A percentile compares a stretch with the other conserved stretches of the same genome.
phyloP scores from a whole-genome alignment of 2,113 vertebrate genomes.

The Planiliza haematocheilus region DNA sequence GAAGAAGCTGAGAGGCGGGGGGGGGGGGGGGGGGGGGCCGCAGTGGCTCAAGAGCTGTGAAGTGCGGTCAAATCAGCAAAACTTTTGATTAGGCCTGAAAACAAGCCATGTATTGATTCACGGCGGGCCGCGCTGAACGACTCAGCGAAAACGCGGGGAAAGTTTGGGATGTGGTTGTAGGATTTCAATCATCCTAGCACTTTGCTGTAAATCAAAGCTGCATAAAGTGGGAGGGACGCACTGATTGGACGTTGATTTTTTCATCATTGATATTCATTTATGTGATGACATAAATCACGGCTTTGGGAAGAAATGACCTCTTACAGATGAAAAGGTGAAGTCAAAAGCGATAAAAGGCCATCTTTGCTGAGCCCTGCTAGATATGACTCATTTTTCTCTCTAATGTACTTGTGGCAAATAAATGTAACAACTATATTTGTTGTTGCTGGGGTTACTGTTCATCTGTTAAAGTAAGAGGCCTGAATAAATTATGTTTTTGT shows the following conservation, averaged over 20 bases:
- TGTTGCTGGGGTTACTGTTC: too few relatives aligned
- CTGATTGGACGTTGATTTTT: conserved; percentile 30
- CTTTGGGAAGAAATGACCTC: too few relatives aligned
- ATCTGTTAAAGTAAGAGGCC: too few relatives aligned
- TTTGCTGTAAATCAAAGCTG: conserved; percentile 18
- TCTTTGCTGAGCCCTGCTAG: too few relatives aligned
- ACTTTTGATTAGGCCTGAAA: conserved; percentile 25
- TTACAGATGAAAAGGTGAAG: too few relatives aligned
- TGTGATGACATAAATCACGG: conserved; percentile 10
- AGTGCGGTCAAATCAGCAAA: neutral
- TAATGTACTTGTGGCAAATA: too few relatives aligned
- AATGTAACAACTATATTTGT: too few relatives aligned
- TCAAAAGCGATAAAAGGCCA: too few relatives aligned
- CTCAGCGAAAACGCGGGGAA: neutral
- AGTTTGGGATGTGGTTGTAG: neutral
- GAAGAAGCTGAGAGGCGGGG: neutral
- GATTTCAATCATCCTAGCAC: neutral
- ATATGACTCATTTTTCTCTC: too few relatives aligned
- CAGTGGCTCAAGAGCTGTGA: neutral
- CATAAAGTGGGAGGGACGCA: neutral
- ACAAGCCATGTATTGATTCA: conserved; percentile 17
- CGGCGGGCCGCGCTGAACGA: neutral
- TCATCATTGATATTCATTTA: conserved; percentile 18
- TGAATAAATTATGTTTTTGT: too few relatives aligned
- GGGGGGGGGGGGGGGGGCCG: too few relatives aligned